Evolutionary conservation across 2,113 vertebrate species (phyloP).

Genomic region (Chloroceryle aenea): DNA sequence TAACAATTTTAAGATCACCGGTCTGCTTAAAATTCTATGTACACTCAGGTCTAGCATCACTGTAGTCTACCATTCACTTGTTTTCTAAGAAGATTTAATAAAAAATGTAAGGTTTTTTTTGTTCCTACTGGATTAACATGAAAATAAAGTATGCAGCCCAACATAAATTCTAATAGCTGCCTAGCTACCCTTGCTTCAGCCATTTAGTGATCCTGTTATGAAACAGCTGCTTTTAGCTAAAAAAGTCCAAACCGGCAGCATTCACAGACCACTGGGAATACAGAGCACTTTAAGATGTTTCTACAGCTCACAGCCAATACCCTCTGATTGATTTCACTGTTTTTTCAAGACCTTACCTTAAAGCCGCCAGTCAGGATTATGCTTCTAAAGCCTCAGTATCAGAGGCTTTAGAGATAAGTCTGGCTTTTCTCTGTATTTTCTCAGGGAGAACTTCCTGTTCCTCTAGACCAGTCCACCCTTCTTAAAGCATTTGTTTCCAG

Average conservation of each 20-base stretch:
- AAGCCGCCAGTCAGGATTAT: background rate
- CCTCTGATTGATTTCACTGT: background rate
- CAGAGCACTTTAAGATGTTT: background rate
- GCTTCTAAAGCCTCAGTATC: background rate
- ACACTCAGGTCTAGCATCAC: background rate
- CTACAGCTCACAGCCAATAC: background rate
- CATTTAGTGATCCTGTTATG: background rate
- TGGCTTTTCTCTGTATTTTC: slow-evolving; percentile 28
- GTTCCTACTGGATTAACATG: background rate
- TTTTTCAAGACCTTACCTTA: background rate
- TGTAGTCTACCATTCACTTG: background rate
- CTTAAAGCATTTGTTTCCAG: background rate
- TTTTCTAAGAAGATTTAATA: background rate
- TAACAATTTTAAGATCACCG: background rate
- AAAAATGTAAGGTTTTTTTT: background rate
- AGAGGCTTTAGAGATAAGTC: background rate
- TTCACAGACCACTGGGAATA: background rate
- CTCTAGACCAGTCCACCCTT: slow-evolving; percentile 9
- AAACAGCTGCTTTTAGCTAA: slow-evolving; percentile 9
- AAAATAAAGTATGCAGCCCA: background rate
- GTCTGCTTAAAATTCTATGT: background rate
- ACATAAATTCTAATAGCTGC: background rate
- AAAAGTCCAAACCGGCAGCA: background rate
- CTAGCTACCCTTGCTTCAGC: background rate
- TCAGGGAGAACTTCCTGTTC: slow-evolving; percentile 29